These are phyloP conservation scores for Synanthedon vespiformis DNA, from an alignment of 2,888 invertebrate species.

Conservation along the genomic window DNA sequence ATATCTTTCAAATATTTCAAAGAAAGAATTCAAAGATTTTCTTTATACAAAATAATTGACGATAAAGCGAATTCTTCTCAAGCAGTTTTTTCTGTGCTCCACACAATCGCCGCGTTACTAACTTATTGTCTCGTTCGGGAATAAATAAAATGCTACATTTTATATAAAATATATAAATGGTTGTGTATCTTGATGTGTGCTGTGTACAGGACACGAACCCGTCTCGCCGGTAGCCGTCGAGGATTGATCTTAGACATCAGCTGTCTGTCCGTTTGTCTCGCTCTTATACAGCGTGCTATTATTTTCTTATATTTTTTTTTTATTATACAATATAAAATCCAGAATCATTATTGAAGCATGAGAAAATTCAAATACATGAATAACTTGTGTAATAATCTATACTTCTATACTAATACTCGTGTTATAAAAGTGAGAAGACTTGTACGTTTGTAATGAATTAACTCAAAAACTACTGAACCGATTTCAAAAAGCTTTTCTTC, in stretches of 20 bases:
- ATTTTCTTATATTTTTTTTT: no score
- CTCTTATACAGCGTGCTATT: constrained; percentile 23
- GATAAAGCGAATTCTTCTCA: neutral
- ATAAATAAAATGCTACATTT: constrained; percentile 30
- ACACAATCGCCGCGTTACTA: constrained; percentile 54
- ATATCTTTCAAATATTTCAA: no score
- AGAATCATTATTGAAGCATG: no score
- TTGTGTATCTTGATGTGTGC: neutral
- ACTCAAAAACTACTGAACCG: no score
- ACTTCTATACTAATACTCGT: no score
- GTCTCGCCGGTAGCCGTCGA: constrained; percentile 24
- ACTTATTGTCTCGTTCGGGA: constrained; percentile 61
- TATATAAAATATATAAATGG: neutral
- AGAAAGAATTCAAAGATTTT: neutral
- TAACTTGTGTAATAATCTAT: no score
- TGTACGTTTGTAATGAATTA: no score
- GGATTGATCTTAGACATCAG: constrained; percentile 62
- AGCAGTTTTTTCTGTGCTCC: constrained; percentile 38
- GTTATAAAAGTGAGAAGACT: no score
- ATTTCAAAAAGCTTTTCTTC: no score
- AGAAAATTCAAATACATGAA: no score
- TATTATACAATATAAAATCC: no score
- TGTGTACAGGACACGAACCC: constrained; percentile 5
- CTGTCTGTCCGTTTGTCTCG: constrained; percentile 44
- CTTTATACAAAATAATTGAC: neutral